phyloP scores from a whole-genome alignment of 1,140 invertebrate genomes.

The Belonocnema kinseyi region DNA sequence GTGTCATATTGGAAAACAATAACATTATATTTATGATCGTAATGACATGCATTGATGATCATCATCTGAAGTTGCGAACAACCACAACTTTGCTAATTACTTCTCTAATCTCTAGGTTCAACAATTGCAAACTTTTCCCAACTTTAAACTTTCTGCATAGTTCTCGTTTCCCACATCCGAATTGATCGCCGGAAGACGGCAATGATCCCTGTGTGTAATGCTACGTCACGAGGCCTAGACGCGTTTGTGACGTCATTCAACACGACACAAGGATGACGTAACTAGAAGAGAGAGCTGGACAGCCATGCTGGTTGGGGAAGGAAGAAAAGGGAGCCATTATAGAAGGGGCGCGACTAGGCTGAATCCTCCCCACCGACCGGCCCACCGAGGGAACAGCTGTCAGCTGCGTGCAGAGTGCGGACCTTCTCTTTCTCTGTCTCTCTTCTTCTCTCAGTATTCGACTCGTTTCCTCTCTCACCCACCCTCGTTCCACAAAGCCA shows the following conservation, averaged over 20 bases:
- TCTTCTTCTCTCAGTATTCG: constrained; percentile 57
- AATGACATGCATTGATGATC: too few species aligned
- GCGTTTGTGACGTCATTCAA: constrained; percentile 68
- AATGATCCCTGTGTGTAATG: constrained; percentile 56
- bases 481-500: constrained; percentile 43
- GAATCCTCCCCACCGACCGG: constrained; percentile 75
- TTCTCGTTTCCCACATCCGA: too few species aligned
- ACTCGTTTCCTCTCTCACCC: constrained; percentile 44
- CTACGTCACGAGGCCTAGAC: constrained; percentile 67
- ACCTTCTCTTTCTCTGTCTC: constrained; percentile 68
- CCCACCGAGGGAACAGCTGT: constrained; percentile 76
- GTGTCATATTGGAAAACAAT: too few species aligned
- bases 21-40: too few species aligned
- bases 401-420: constrained; percentile 70
- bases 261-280: constrained; percentile 52
- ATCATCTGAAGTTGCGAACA: too few species aligned
- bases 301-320: constrained; percentile 76
- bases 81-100: too few species aligned
- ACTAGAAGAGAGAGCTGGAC: constrained; percentile 62
- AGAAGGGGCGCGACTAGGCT: constrained; percentile 77
- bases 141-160: too few species aligned
- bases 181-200: background rate
- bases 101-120: too few species aligned
- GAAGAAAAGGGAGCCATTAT: constrained; percentile 77
- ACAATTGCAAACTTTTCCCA: too few species aligned